Evolutionary conservation across 1,140 invertebrate species (phyloP).

Genomic region (Ostrea denselamellosa): DNA sequence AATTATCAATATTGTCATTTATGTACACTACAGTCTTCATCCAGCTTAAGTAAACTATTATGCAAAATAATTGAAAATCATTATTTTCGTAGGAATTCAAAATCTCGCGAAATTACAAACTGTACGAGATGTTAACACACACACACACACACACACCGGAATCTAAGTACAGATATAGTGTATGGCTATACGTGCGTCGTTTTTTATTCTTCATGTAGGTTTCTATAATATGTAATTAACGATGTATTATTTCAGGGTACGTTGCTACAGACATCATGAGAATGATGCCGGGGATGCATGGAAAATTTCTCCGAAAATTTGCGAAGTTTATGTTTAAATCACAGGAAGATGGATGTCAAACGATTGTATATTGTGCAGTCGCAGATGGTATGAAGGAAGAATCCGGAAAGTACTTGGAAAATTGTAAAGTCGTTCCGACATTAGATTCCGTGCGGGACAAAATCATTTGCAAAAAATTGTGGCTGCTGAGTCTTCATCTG

Average conservation of each 20-base stretch:
- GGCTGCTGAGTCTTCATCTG: constrained; percentile 69
- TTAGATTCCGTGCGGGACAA: constrained; percentile 65
- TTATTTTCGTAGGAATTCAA: too few relatives aligned
- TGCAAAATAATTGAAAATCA: too few relatives aligned
- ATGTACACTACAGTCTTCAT: too few relatives aligned
- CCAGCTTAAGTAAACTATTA: too few relatives aligned
- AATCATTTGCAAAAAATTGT: constrained; percentile 64
- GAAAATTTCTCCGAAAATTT: constrained; percentile 65
- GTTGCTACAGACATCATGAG: constrained; percentile 68
- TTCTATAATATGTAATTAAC: background rate
- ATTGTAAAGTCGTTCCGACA: constrained; percentile 66
- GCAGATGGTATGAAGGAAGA: constrained; percentile 67
- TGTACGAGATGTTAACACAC: too few relatives aligned
- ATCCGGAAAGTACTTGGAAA: constrained; percentile 71
- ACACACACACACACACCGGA: too few relatives aligned
- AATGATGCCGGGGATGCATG: constrained; percentile 70
- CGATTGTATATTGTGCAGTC: constrained; percentile 72
- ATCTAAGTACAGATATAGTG: too few relatives aligned
- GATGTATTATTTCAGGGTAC: constrained; percentile 55
- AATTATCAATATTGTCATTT: too few relatives aligned
- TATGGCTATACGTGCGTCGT: too few relatives aligned
- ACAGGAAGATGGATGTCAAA: constrained; percentile 74
- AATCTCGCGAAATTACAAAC: too few relatives aligned
- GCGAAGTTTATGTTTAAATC: constrained; percentile 72
- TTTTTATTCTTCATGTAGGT: too few relatives aligned